A percentile compares a stretch with the other conserved stretches of the same genome.
Conservation (phyloP, 2,888 invertebrate genomes). For the Priocnemis perturbator region DNA sequence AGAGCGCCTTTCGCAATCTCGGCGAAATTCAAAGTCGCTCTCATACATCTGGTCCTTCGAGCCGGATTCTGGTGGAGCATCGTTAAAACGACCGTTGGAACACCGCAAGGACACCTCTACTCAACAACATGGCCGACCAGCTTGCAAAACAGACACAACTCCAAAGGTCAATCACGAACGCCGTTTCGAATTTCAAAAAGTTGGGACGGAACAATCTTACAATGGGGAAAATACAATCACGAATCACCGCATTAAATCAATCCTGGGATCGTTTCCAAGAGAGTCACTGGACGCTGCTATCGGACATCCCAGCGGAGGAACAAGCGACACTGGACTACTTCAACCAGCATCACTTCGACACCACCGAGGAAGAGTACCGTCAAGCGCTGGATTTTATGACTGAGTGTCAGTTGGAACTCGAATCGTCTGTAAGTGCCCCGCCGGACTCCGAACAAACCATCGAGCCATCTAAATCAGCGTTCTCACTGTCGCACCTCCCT, state of each 20-base stretch:
- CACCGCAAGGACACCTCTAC: too few relatives aligned
- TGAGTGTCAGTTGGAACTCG: neutral
- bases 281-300: neutral
- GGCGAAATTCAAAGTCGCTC: too few relatives aligned
- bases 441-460: neutral
- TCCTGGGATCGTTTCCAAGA: neutral
- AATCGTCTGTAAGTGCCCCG: neutral
- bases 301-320: neutral
- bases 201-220: neutral
- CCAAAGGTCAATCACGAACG: neutral
- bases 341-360: neutral
- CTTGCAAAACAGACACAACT: too few relatives aligned
- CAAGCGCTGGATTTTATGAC: neutral
- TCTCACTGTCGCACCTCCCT: neutral
- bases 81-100: too few relatives aligned
- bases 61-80: too few relatives aligned
- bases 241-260: neutral
- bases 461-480: neutral
- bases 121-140: too few relatives aligned
- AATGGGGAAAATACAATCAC: neutral
- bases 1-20: too few relatives aligned
- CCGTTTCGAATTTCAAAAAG: constrained; percentile 2
- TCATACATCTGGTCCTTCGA: too few relatives aligned
- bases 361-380: neutral
- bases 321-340: neutral